Evolutionary conservation across 1,140 invertebrate genomes (phyloP), one percentile per base, ranked within the genome.

Genomic region (Nymphalis io): DNA sequence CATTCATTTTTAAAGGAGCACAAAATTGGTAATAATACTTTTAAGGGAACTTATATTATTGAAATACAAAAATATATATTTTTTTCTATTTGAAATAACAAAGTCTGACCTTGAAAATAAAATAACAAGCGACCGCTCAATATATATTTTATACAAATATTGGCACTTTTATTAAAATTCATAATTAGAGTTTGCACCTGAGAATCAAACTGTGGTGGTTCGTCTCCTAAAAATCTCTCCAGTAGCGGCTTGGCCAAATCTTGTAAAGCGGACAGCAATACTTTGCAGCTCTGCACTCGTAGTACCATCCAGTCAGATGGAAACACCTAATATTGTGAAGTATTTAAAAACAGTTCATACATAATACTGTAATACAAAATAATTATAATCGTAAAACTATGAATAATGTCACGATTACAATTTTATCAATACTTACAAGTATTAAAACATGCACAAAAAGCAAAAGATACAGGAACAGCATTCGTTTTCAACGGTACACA

Each of bases 261-360:
- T 87, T 97, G 94, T 46, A 99, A 90, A 0, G 97, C 95, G 63
- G 95, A 95, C 4, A 98, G 88, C 64, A 99, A 95, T 6, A 98
- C 95, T 91, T 96, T 95, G 85, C 98, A 98, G 60, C 97, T 96
- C 51, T 97, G 94, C 93, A 99, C 96, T 82, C 97, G 95, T 88
- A 99, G 97, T 12, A 98, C 95, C 59, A 98, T 93, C 98, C 98
- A 99, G 84, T 99, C 98, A 0, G 94, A 91, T 3, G 97, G 96
- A 81, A 98, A 99, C 0, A 99, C 96, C 81, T 93, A 67, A 75
- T 70, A 57, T 61, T 48, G 40, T 2, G 3, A 42, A 13, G 15
- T 42, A 15, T 42, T 42, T 42, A n/a, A 13, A 15, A 42, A 12
- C 12, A 42, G 1, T 39, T 42, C 12, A n/a, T 13, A 42, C 5